A percentile compares a stretch with the other conserved stretches of the same genome.
phyloP scores from a whole-genome alignment of 2,797 vertebrate genomes.

The Anas bernieri region DNA sequence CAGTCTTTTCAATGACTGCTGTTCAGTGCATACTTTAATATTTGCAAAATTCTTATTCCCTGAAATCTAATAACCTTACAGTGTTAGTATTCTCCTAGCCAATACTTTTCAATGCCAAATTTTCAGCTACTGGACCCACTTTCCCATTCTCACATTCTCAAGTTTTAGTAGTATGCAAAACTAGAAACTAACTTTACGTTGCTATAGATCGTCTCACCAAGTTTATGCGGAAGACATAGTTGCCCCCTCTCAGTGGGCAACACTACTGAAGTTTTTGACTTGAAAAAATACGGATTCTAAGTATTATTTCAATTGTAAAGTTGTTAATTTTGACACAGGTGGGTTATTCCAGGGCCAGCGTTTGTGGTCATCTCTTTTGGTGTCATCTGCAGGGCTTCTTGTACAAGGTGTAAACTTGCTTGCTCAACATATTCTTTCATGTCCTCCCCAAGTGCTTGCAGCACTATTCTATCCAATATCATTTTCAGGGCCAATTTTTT shows the following conservation, averaged over 20 bases:
- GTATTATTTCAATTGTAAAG: neutral
- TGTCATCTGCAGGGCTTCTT: neutral
- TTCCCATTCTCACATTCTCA: constrained; percentile 36
- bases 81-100: neutral
- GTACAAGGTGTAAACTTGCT: neutral
- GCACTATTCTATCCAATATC: neutral
- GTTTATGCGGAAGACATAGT: neutral
- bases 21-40: neutral
- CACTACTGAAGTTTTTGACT: neutral
- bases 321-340: neutral
- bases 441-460: neutral
- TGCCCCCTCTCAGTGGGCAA: neutral
- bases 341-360: neutral
- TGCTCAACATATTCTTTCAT: neutral
- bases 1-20: neutral
- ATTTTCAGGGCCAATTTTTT: neutral
- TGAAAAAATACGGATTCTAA: neutral
- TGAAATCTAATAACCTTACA: neutral
- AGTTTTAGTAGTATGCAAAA: neutral
- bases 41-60: neutral
- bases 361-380: neutral
- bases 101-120: neutral
- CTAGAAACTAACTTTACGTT: neutral
- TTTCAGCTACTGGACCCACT: neutral
- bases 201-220: neutral